These are phyloP conservation scores for Corynorhinus townsendii DNA, from an alignment of 2,113 vertebrate genomes.

Conservation along the genomic window DNA sequence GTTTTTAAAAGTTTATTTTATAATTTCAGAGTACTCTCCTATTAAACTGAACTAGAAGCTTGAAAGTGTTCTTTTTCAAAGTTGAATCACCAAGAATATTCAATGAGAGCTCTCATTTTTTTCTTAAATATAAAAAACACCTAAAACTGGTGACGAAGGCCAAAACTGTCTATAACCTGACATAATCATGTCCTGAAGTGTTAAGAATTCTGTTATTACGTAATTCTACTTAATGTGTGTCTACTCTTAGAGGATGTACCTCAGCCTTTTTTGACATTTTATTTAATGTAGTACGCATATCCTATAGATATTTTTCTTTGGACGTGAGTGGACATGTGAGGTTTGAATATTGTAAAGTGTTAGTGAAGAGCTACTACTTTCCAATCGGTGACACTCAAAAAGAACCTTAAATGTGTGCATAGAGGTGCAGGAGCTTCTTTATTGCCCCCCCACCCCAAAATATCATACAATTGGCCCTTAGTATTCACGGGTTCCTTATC, in stretches of 20 bases:
- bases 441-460: not conserved
- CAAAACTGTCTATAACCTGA: not conserved
- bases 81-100: not conserved
- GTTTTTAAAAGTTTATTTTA: slow-evolving; percentile 29
- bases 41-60: not conserved
- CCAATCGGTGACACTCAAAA: not conserved
- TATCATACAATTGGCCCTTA: not conserved
- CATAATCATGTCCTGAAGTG: not conserved
- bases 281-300: not conserved
- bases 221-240: not conserved
- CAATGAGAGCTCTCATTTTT: not conserved
- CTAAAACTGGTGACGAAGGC: not conserved
- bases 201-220: not conserved
- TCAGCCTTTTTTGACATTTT: not conserved
- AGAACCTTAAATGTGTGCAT: not conserved
- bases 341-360: not conserved
- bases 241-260: not conserved
- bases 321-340: not conserved
- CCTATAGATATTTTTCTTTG: not conserved
- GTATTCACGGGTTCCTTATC: not conserved
- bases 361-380: not conserved
- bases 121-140: not conserved
- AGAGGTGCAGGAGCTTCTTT: not conserved
- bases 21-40: not conserved
- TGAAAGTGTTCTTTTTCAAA: slow-evolving; percentile 17